A percentile compares a stretch with the other conserved stretches of the same genome.
These are phyloP conservation scores for Melanotaenia maccullochi DNA, from an alignment of 2,797 vertebrate species.

Conservation along the genomic window DNA sequence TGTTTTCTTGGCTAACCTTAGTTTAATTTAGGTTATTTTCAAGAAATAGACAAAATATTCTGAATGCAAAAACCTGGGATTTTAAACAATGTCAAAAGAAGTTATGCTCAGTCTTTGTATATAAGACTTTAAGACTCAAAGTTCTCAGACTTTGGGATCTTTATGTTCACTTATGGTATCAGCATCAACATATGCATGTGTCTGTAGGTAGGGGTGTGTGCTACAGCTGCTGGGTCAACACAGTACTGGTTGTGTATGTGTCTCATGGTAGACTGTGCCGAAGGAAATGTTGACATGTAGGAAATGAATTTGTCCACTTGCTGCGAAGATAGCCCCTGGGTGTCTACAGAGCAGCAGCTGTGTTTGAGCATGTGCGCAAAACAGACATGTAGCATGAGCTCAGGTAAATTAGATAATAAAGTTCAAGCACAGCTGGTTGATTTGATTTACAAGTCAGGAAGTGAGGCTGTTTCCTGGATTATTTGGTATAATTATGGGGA, in stretches of 20 bases:
- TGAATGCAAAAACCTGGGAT: background rate
- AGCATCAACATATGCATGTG: conserved; percentile 23
- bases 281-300: conserved; percentile 27
- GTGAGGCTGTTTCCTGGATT: conserved; percentile 5
- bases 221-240: conserved; percentile 40
- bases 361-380: background rate
- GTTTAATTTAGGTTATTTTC: background rate
- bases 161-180: conserved; percentile 15
- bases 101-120: background rate
- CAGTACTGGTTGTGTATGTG: background rate
- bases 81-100: background rate
- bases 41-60: background rate
- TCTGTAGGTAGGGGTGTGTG: conserved; percentile 1
- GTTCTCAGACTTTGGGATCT: background rate
- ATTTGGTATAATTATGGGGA: conserved; percentile 11
- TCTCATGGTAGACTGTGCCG: conserved; percentile 1
- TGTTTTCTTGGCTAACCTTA: background rate
- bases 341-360: background rate
- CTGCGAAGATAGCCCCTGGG: conserved; percentile 8
- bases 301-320: conserved; percentile 7
- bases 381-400: background rate
- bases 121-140: too few relatives aligned
- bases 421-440: conserved; percentile 6
- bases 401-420: conserved; percentile 8
- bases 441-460: conserved; percentile 19